Evolutionary conservation across 2,888 invertebrate genomes (phyloP).

Genomic region (Dynastes hyllus): DNA sequence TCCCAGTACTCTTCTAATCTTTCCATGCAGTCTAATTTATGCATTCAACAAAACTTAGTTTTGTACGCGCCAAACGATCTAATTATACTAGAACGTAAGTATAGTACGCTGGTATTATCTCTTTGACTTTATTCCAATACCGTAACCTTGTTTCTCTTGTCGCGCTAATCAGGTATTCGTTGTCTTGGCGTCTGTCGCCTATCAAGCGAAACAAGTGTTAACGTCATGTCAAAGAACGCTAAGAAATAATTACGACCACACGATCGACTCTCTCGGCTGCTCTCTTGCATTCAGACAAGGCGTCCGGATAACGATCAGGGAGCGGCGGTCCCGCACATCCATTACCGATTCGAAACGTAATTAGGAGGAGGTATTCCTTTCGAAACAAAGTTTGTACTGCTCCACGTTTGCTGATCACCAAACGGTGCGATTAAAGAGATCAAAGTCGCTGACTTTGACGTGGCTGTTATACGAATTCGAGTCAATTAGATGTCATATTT

Average conservation of each 20-base stretch:
- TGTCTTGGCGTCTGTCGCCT: conserved; percentile 6
- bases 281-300: conserved; percentile 5
- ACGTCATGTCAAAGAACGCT: conserved; percentile 31
- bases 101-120: neutral
- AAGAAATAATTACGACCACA: conserved; percentile 33
- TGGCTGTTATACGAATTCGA: neutral
- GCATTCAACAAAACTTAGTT: too few species aligned
- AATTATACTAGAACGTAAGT: too few species aligned
- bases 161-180: conserved; percentile 31
- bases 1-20: too few species aligned
- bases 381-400: conserved; percentile 15
- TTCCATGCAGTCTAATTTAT: too few species aligned
- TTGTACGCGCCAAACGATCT: too few species aligned
- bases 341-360: conserved; percentile 15
- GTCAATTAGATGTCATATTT: conserved; percentile 20
- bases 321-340: conserved; percentile 24
- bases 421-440: neutral
- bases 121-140: neutral
- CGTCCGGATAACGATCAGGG: conserved; percentile 37
- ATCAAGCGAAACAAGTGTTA: conserved; percentile 38
- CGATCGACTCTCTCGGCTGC: conserved; percentile 1
- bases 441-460: neutral
- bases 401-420: neutral
- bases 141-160: conserved; percentile 32
- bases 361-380: conserved; percentile 29